Conservation (phyloP, 2,797 vertebrate genomes). For the Paedocypris micromegethes region DNA sequence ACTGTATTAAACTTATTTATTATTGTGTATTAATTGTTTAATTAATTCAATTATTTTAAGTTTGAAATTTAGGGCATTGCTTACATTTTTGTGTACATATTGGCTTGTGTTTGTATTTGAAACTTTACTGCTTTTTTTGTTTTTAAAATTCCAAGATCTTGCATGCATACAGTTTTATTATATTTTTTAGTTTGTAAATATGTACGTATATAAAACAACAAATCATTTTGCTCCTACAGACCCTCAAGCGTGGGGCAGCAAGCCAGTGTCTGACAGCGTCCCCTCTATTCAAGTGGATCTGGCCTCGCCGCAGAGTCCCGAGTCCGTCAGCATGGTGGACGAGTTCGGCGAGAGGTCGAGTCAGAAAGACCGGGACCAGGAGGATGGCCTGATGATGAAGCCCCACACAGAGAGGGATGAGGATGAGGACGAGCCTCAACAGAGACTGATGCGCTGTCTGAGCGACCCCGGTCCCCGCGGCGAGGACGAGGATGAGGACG, state of each 20-base stretch:
- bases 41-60: neutral
- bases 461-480: constrained; percentile 89
- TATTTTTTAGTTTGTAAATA: too few species aligned
- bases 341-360: constrained; percentile 68
- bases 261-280: constrained; percentile 60
- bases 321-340: constrained; percentile 75
- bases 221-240: constrained; percentile 61
- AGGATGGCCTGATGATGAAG: constrained; percentile 77
- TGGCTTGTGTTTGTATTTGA: too few species aligned
- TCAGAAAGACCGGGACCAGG: constrained; percentile 56
- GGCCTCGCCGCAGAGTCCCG: constrained; percentile 86
- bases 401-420: constrained; percentile 53
- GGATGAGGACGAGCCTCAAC: constrained; percentile 68
- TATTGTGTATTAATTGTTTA: neutral
- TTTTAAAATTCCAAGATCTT: too few species aligned
- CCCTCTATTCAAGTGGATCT: constrained; percentile 91
- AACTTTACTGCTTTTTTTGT: too few species aligned
- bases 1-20: too few species aligned
- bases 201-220: too few species aligned
- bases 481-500: constrained; percentile 78
- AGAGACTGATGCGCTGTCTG: constrained; percentile 84
- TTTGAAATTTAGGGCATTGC: too few species aligned
- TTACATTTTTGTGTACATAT: too few species aligned
- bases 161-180: too few species aligned
- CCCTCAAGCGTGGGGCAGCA: constrained; percentile 78